Conservation (phyloP, 2,113 vertebrate genomes). For the Acrocephalus arundinaceus region DNA sequence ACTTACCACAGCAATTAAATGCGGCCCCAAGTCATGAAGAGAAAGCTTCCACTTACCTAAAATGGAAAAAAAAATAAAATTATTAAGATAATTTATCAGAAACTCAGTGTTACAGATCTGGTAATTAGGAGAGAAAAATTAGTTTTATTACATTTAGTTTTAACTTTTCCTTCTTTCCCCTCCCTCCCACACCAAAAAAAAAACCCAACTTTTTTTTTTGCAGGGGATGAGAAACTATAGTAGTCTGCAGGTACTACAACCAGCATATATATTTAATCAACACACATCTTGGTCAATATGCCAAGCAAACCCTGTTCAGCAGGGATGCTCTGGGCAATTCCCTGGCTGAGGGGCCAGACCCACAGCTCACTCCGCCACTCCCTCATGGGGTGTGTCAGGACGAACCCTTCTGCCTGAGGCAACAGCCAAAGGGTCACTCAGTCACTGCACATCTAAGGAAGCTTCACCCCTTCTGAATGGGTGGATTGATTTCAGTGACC, state of each 20-base stretch:
- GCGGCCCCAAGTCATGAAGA: conserved; percentile 42
- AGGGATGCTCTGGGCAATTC: neutral
- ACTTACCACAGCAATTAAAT: conserved; percentile 73
- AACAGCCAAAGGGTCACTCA: neutral
- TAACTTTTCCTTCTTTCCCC: neutral
- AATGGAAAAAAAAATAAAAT: neutral
- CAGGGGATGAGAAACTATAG: neutral
- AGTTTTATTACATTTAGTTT: neutral
- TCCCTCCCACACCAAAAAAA: neutral
- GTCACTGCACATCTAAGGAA: neutral
- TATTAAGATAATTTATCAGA: neutral
- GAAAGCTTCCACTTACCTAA: conserved; percentile 79
- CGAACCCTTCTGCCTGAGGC: neutral
- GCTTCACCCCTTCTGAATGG: neutral
- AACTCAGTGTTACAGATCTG: neutral
- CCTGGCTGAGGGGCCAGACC: neutral
- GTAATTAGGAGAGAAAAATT: neutral
- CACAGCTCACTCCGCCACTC: neutral
- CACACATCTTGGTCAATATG: neutral
- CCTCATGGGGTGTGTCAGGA: fast-evolving
- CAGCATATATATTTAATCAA: neutral
- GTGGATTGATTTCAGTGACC: neutral
- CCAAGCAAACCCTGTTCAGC: neutral
- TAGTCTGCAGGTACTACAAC: neutral
- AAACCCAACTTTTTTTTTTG: neutral